Evolutionary conservation across 2,113 vertebrate species (phyloP), one percentile per base, ranked within the genome.

Genomic region (Mugil cephalus): DNA sequence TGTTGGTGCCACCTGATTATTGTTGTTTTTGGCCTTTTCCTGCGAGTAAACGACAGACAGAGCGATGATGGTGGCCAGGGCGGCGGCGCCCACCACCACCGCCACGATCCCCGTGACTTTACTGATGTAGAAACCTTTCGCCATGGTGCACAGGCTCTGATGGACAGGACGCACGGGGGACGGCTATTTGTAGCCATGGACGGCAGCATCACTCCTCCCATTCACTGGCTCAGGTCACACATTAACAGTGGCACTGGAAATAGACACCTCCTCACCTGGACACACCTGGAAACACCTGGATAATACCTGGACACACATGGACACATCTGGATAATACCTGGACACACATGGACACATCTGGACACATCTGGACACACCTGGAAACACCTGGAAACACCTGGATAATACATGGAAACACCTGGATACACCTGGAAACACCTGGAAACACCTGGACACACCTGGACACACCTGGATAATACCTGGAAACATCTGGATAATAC

Each of bases 111-210:
- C 96, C 15, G 96, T 54, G 0, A 68, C 1, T 91, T 95, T 98
- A 83, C 95, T 95, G 72, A 99, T 93, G 87, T 82, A 97, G 92
- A 97, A 97, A 12, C 97, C 97, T 8, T 95, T 95, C 0, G 89
- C 97, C 98, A 99, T 99, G 92, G 54, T 73, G 56, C n/a, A 24
- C 9, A 75, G 52, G 62, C 55, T 51, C 39, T 30, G 30, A 30
- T 34, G 11, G 48, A 12, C 43, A 43, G 4, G 47, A 24, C 43
- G 59, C 39, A 38, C 13, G 30, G 11, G 17, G 45, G 62, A 58
- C 69, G 65, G 82, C 60, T 83, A 90, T 93, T 72, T 79, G 56
- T 66, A 64, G 42, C 45, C 64, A n/a, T n/a, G n/a, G 46, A 17
- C 17, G 21, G 42, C 48, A 38, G 61, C 47, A 50, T 61, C 59